phyloP scores from a whole-genome alignment of 2,113 vertebrate genomes.

The human region GRCh38 chr6:134261001-134261500 shows the following conservation, averaged over 20 bases:
- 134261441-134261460: not conserved
- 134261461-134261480: not conserved
- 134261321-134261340: not conserved
- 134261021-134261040: slow-evolving; percentile 42
- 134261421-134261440: not conserved
- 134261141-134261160: not conserved
- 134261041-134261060: not conserved
- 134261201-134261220: not conserved
- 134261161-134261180: not conserved
- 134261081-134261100: not conserved
- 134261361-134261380: not conserved
- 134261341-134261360: not conserved
- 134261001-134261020: slow-evolving; percentile 30
- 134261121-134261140: not conserved
- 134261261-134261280: not conserved
- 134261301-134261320: not conserved
- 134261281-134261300: not conserved
- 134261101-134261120: not conserved
- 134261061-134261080: not conserved
- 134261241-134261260: not conserved
- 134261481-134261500: not conserved
- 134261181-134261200: not conserved
- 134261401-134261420: not conserved
- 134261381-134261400: not conserved
- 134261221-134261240: not conserved